Evolutionary conservation across 2,113 vertebrate genomes (phyloP), one percentile per base, ranked within the genome.

Genomic region (Gobio gobio): DNA sequence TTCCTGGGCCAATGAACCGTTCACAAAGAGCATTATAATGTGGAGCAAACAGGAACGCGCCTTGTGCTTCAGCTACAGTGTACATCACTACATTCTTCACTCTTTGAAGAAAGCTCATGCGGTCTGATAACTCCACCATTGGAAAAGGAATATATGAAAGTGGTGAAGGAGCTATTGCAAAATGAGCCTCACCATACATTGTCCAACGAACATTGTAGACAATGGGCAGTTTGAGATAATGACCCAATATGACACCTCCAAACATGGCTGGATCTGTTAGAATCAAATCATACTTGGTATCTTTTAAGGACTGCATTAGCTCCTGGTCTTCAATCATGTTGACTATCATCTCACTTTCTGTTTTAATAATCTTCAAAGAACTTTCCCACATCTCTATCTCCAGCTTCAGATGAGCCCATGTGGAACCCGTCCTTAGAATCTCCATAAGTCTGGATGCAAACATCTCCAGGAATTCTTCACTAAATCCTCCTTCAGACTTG

Each of bases 141-240:
- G 85, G 84, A 0, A 87, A 3, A 8, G 91, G 91, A 3, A 91
- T 36, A 40, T 91, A 91, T 73, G 91, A 92, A 64, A 87, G 83
- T 0, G 90, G 90, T 1, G 90, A 87, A 40, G 91, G 90, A 22
- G 89, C 91, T 18, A 84, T 83, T 2, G 51, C 85, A 54, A 89
- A 90, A 85, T 91, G 91, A 0, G 74, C 89, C 16, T 91, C 91
- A 33, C 45, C 72, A 7, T 64, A 64, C 7, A 86, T 13, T 2
- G 85, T 86, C 91, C 90, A 90, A 1, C 90, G 88, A 33, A 88
- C 86, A 66, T 89, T 89, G 26, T 87, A 88, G 49, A 90, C 87
- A 5, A 91, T 14, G 3, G 91, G 91, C 10, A 92, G 82, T 29
- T 90, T 87, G 26, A 92, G 85, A 22, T 86, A 88, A 77, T 90